These are phyloP conservation scores for Scolopax mira DNA, from an alignment of 2,113 vertebrate species.

Conservation along the genomic window DNA sequence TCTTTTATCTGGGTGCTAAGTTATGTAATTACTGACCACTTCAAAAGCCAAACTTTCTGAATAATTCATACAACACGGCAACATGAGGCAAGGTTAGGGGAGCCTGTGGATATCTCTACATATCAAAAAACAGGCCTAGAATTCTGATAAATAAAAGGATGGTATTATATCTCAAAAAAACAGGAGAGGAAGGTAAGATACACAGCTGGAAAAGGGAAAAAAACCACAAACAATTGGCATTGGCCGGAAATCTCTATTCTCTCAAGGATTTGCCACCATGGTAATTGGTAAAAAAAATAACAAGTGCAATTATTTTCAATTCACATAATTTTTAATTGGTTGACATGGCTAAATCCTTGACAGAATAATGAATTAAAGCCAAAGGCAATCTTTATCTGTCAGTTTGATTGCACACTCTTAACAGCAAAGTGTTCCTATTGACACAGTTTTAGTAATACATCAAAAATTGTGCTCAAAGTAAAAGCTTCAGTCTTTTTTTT, in stretches of 20 bases:
- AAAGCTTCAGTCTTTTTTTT: background rate
- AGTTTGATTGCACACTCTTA: background rate
- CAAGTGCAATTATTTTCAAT: background rate
- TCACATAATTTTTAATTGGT: conserved; percentile 15
- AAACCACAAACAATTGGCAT: background rate
- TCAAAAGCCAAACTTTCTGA: conserved; percentile 50
- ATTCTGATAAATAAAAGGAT: conserved; percentile 5
- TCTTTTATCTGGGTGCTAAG: conserved; percentile 4
- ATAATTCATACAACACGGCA: conserved; percentile 24
- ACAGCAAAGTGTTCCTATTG: background rate
- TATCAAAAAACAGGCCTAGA: background rate
- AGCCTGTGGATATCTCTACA: conserved; percentile 17
- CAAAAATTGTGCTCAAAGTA: background rate
- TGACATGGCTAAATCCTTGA: conserved; percentile 13
- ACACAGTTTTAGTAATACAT: background rate
- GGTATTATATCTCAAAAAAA: background rate
- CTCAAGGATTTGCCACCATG: background rate
- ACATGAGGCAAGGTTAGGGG: background rate
- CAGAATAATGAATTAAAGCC: conserved; percentile 17
- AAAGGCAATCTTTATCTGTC: background rate
- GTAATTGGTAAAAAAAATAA: background rate
- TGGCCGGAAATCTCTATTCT: background rate
- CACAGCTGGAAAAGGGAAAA: background rate
- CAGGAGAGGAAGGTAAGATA: background rate
- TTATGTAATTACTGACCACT: conserved; percentile 47